Conservation (phyloP, 92 coral and sea anemone species). For the Zoanthus gigantus region DNA sequence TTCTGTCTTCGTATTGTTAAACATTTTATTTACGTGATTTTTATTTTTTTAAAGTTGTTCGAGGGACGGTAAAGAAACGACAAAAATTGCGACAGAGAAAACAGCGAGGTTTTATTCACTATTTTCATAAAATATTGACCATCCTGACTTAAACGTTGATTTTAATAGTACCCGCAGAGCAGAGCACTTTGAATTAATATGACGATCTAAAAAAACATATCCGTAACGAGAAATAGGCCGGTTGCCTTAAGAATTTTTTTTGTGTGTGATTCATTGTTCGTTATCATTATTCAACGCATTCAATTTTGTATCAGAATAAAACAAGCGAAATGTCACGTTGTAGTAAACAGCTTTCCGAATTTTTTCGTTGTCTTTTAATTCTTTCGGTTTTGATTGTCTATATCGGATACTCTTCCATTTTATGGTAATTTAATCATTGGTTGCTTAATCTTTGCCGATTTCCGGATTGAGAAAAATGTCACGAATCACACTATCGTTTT, state of each 20-base stretch:
- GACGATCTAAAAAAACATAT: not conserved
- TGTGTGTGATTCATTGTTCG: not conserved
- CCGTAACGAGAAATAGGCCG: not conserved
- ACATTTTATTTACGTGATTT: not conserved
- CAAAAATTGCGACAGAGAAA: not conserved
- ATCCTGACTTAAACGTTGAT: not conserved
- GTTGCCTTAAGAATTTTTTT: not conserved
- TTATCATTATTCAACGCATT: not conserved
- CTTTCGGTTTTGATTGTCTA: not conserved
- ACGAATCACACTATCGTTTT: slow-evolving; percentile 3
- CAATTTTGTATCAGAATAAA: not conserved
- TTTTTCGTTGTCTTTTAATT: not conserved
- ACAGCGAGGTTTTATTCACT: not conserved
- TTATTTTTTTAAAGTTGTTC: not conserved
- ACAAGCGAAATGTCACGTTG: no score
- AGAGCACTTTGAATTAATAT: not conserved
- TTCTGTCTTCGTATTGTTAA: not conserved
- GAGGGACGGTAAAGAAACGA: not conserved
- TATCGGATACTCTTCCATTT: not conserved
- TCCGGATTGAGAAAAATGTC: slow-evolving; percentile 18
- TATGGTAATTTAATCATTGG: not conserved
- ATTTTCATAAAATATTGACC: not conserved
- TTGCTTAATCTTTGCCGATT: slow-evolving; percentile 4
- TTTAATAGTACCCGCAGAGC: not conserved
- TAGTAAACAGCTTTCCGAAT: not conserved